Conservation (phyloP, 2,797 vertebrate species). For the Scyliorhinus canicula region DNA sequence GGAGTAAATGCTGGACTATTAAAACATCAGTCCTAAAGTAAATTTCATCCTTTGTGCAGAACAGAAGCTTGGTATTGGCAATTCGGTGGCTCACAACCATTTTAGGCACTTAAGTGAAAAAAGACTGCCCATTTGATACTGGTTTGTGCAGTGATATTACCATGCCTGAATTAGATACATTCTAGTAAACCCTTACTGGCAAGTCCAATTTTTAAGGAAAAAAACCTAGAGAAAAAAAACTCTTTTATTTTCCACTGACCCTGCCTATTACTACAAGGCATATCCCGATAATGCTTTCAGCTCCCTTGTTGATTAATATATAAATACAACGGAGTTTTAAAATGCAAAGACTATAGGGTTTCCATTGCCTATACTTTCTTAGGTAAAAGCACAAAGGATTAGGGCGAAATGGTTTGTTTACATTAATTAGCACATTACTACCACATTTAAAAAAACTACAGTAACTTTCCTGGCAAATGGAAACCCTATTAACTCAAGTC, state of each 20-base stretch:
- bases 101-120: not conserved
- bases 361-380: slow-evolving; percentile 30
- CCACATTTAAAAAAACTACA: not conserved
- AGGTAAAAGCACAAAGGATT: not conserved
- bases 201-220: slow-evolving; percentile 9
- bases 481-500: slow-evolving; percentile 36
- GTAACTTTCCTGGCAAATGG: slow-evolving; percentile 24
- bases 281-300: slow-evolving; percentile 38
- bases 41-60: not conserved
- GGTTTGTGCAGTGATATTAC: not conserved
- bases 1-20: not conserved
- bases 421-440: not conserved
- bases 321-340: slow-evolving; percentile 28
- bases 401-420: not conserved
- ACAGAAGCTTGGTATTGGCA: not conserved
- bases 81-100: not conserved
- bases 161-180: not conserved
- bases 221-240: not conserved
- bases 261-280: slow-evolving; percentile 36
- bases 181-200: slow-evolving; percentile 4
- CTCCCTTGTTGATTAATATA: slow-evolving; percentile 37
- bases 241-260: slow-evolving; percentile 32
- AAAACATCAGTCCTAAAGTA: not conserved
- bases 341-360: slow-evolving; percentile 34
- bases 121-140: slow-evolving; percentile 11